Evolutionary conservation across 2,888 invertebrate genomes (phyloP), one percentile per base, ranked within the genome.

Genomic region (Alloplasta piceator): DNA sequence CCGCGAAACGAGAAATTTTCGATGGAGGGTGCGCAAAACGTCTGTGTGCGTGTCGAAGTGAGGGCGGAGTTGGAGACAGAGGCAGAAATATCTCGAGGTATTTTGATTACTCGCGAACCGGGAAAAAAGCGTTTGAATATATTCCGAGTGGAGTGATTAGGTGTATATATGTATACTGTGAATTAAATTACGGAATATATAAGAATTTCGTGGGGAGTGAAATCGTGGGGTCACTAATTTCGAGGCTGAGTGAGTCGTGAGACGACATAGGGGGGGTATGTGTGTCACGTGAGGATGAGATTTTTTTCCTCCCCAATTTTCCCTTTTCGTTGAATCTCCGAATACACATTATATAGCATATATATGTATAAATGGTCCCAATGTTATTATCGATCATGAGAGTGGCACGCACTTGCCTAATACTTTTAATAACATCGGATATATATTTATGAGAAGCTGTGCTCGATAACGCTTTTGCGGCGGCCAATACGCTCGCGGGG

Each of bases 361-460:
- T 10, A 55, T 39, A 5, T 55, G 41, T 9, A 26, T 52, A 61
- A 68, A 56, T 50, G 67, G 26, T 63, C 48, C 52, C 58, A 43
- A 74, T 70, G 74, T 74, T 70, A 81, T 81, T 70, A 26, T 55
- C 63, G 64, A 72, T 77, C 46, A 64, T 4, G 52, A 36, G 38
- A 70, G 16, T 74, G 43, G 43, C 39, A 16, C 66, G n/a, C 61
- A 26, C 10, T 26, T 26, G 9, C 10, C 41, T 50, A 71, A 68
- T 74, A 75, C 68, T 79, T 68, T 86, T 90, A 90, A 90, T 90
- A 87, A 85, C 84, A 86, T 81, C 89, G 87, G 26, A 90, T 90
- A 85, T 90, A 85, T 88, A 89, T 90, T 88, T 88, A 90, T 88
- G 87, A 88, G 88, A 84, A 83, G 78, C 26, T 26, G 26, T 26